Evolutionary conservation across 2,113 vertebrate genomes (phyloP), one percentile per base, ranked within the genome.

Genomic region (Menura novaehollandiae): DNA sequence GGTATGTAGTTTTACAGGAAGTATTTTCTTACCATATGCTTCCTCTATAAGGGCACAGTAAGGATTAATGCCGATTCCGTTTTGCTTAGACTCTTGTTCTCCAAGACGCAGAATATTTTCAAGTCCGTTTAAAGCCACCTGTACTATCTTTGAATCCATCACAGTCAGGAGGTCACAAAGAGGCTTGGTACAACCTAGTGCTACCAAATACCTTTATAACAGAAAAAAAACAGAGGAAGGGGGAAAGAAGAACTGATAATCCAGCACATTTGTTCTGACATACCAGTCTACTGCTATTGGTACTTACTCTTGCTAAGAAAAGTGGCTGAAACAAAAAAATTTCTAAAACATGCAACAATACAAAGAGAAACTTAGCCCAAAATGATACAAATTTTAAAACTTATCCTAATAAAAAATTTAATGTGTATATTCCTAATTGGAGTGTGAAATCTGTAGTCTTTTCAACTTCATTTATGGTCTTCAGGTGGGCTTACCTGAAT

Each of bases 141-240:
- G 99, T 60, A 99, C 99, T 93, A 99, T 99, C 97, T 99, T 99
- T 46, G 99, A 98, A 97, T 99, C 99, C 99, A 99, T 99, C 92
- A 99, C 99, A 37, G 98, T 99, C 96, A 99, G 98, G 76, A 99
- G 98, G 96, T 99, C 99, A 97, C 99, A 99, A 84, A 99, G 98
- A 82, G 99, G 99, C 95, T 99, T 99, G 93, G 99, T 99, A 87
- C 98, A 98, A 95, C 98, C 98, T 62, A 99, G 97, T 74, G 98
- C 98, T 91, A 99, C 99, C 96, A 99, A 97, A 95, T 99, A 99
- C 97, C 99, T 99, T 97, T 41, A 41, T 37, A 94, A 91, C 35
- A 94, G 66, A 60, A 88, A n/a, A 85, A 62, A 95, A 78, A 63
- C 13, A 95, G 75, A 88, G 7, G 3, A 33, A 33, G 8, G 1